Percentiles rank a stretch among this genome's conserved stretches.
Conservation (phyloP, 2,797 vertebrate genomes). For the Dallia pectoralis region DNA sequence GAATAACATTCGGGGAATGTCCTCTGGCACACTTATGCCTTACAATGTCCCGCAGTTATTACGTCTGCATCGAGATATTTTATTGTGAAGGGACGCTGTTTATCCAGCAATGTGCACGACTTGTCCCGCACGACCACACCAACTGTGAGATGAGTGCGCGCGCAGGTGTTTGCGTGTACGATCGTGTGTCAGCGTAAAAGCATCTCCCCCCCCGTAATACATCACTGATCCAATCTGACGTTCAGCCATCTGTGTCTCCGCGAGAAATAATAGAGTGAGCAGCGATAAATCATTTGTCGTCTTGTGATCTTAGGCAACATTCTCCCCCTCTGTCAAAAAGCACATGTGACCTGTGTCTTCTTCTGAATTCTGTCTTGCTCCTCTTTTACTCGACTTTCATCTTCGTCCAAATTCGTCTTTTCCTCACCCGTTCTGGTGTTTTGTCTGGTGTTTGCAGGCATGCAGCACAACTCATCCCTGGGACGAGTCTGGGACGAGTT, state of each 20-base stretch:
- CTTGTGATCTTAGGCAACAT: conserved; percentile 68
- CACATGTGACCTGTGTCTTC: conserved; percentile 68
- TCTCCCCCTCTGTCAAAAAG: conserved; percentile 61
- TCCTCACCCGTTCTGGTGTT: conserved; percentile 45
- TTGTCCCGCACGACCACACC: conserved; percentile 20
- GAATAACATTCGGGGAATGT: conserved; percentile 23
- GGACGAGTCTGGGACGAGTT: conserved; percentile 47
- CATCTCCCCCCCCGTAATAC: conserved; percentile 41
- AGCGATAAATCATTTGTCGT: conserved; percentile 68
- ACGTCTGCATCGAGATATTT: conserved; percentile 45
- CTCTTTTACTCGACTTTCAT: conserved; percentile 57
- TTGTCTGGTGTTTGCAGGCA: conserved; percentile 46
- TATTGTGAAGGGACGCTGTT: conserved; percentile 57
- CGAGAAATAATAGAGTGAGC: conserved; percentile 61
- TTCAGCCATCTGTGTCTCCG: conserved; percentile 64
- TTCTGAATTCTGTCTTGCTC: conserved; percentile 42
- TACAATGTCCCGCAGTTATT: conserved; percentile 36
- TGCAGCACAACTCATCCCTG: background rate
- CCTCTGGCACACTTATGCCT: conserved; percentile 27
- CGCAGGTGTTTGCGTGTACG: conserved; percentile 29
- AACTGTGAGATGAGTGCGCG: conserved; percentile 30
- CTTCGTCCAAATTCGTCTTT: conserved; percentile 57
- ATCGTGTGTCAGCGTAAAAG: background rate
- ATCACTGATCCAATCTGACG: conserved; percentile 61
- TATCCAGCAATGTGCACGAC: conserved; percentile 57